Evolutionary conservation across 2,113 vertebrate species (phyloP).

Genomic region (Beaufortia kweichowensis): DNA sequence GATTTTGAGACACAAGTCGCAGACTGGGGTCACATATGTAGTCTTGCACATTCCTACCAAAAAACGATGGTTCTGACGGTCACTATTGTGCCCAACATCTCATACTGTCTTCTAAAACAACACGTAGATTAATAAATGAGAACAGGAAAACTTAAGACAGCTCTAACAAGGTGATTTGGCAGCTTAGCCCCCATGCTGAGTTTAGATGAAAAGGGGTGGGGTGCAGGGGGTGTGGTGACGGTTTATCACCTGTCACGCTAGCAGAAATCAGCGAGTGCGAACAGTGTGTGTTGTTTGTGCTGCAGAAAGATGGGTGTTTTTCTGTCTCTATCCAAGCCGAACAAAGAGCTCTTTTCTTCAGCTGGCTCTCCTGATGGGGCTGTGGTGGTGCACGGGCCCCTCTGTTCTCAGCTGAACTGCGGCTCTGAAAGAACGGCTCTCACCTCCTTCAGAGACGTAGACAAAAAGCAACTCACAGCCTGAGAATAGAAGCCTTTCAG

Average conservation of each 20-base stretch:
- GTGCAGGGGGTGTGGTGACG: neutral
- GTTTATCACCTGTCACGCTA: slow-evolving; percentile 44
- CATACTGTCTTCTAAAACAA: no score
- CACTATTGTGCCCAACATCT: no score
- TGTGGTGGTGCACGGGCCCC: slow-evolving; percentile 26
- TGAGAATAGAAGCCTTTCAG: slow-evolving; percentile 48
- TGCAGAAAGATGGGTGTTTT: slow-evolving; percentile 42
- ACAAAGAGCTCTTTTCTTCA: slow-evolving; percentile 54
- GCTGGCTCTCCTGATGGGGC: slow-evolving; percentile 19
- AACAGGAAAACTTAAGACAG: slow-evolving; percentile 9
- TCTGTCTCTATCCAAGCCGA: slow-evolving; percentile 32
- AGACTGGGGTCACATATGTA: no score
- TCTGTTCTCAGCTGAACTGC: slow-evolving; percentile 36
- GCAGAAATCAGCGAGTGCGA: slow-evolving; percentile 49
- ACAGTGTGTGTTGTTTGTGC: slow-evolving; percentile 48
- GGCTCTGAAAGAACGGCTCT: slow-evolving; percentile 48
- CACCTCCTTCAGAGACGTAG: slow-evolving; percentile 51
- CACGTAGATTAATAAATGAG: neutral
- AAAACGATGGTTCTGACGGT: no score
- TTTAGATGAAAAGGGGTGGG: slow-evolving; percentile 22
- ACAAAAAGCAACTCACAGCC: slow-evolving; percentile 49
- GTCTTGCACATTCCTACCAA: no score
- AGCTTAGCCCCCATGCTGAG: slow-evolving; percentile 1
- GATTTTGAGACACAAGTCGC: no score
- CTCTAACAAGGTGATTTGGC: slow-evolving; percentile 9